phyloP scores from a whole-genome alignment of 2,113 vertebrate genomes.

The Halichoeres trimaculatus region DNA sequence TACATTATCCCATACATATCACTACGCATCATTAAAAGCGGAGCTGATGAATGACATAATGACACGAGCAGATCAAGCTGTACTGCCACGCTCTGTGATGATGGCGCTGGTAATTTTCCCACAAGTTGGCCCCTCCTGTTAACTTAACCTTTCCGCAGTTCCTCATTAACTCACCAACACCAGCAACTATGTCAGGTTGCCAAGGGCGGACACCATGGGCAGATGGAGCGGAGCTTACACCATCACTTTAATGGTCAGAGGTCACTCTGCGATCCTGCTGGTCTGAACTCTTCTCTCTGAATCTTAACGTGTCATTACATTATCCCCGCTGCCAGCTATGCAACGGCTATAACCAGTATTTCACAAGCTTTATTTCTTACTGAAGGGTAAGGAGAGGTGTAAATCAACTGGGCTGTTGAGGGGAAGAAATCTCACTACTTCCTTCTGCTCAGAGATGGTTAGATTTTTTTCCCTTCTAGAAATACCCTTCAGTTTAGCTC shows the following conservation, averaged over 20 bases:
- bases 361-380: slow-evolving; percentile 50
- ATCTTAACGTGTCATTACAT: slow-evolving; percentile 72
- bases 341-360: slow-evolving; percentile 50
- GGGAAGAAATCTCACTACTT: slow-evolving; percentile 47
- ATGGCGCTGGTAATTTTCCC: slow-evolving; percentile 78
- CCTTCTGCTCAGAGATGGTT: slow-evolving; percentile 42
- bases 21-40: slow-evolving; percentile 77
- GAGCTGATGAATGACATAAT: slow-evolving; percentile 77
- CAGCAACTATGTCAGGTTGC: slow-evolving; percentile 75
- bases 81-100: slow-evolving; percentile 62
- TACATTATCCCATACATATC: slow-evolving; percentile 29
- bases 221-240: slow-evolving; percentile 75
- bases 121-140: slow-evolving; percentile 82
- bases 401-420: slow-evolving; percentile 44
- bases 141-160: slow-evolving; percentile 84
- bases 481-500: slow-evolving; percentile 66
- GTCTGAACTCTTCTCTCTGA: slow-evolving; percentile 52
- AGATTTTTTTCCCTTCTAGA: slow-evolving; percentile 16
- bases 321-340: slow-evolving; percentile 59
- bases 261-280: slow-evolving; percentile 69
- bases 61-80: slow-evolving; percentile 69
- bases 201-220: slow-evolving; percentile 80
- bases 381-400: slow-evolving; percentile 40
- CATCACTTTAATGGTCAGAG: slow-evolving; percentile 75
- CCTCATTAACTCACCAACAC: slow-evolving; percentile 83